Evolutionary conservation across 2,888 invertebrate genomes (phyloP).

Genomic region (Dynastes tityus): DNA sequence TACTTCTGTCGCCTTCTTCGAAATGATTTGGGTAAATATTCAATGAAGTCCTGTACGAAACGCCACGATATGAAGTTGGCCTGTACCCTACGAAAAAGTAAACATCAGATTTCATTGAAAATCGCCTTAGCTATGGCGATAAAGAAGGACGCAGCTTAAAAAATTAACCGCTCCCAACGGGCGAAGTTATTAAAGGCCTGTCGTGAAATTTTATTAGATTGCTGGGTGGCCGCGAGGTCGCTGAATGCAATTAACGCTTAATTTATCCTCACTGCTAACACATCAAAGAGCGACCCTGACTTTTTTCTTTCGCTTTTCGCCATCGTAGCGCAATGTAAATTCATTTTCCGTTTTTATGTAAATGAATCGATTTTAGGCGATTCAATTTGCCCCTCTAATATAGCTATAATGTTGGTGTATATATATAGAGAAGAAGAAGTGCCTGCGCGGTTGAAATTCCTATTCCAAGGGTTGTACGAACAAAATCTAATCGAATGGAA

Average conservation of each 20-base stretch:
- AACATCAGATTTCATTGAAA: slow-evolving; percentile 7
- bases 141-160: not conserved
- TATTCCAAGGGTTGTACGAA: not conserved
- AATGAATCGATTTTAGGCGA: slow-evolving; percentile 17
- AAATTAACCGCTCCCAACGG: slow-evolving; percentile 22
- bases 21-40: slow-evolving; percentile 62
- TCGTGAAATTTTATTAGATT: slow-evolving; percentile 38
- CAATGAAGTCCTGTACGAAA: slow-evolving; percentile 62
- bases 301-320: not conserved
- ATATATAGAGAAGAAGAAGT: not conserved
- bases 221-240: slow-evolving; percentile 19
- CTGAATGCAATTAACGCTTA: slow-evolving; percentile 35
- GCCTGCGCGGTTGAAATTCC: not conserved
- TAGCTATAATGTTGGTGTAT: too few relatives aligned
- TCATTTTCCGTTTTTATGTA: slow-evolving; percentile 31
- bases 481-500: slow-evolving; percentile 16
- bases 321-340: slow-evolving; percentile 11
- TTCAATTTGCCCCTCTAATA: not conserved
- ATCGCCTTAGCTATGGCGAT: not conserved
- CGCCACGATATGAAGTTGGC: slow-evolving; percentile 67
- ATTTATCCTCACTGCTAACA: slow-evolving; percentile 22
- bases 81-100: slow-evolving; percentile 59
- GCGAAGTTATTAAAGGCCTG: slow-evolving; percentile 34
- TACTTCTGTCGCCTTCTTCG: slow-evolving; percentile 61
- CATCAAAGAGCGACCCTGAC: not conserved